A percentile compares a stretch with the other conserved stretches of the same genome.
phyloP scores from a whole-genome alignment of 2,888 invertebrate genomes.

The Lycaena phlaeas region DNA sequence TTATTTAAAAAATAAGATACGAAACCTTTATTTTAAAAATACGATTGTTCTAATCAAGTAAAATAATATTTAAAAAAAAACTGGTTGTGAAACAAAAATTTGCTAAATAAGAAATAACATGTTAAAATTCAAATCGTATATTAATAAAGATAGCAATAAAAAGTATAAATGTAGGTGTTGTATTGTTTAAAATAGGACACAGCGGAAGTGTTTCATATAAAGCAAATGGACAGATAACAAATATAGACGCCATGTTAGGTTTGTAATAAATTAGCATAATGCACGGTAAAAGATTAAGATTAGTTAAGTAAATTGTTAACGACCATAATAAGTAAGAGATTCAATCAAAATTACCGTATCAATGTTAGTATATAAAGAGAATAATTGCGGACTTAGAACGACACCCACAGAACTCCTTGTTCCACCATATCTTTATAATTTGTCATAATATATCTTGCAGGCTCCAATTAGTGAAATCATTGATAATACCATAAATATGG shows the following conservation, averaged over 20 bases:
- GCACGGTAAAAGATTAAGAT: conserved; percentile 11
- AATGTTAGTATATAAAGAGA: neutral
- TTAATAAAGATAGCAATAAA: conserved; percentile 5
- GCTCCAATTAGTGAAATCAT: no score
- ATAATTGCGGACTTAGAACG: neutral
- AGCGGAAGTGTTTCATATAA: conserved; percentile 16
- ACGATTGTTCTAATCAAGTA: no score
- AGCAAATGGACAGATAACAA: conserved; percentile 17
- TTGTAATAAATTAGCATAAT: neutral
- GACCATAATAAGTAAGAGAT: neutral
- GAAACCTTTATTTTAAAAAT: no score
- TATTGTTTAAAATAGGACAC: conserved; percentile 12
- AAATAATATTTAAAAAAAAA: no score
- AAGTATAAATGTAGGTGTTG: conserved; percentile 11
- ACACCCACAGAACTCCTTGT: neutral
- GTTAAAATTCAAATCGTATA: no score
- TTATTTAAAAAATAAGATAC: no score
- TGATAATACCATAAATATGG: no score
- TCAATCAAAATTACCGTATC: neutral
- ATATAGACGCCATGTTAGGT: conserved; percentile 16
- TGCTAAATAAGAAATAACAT: no score
- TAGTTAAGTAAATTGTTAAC: neutral
- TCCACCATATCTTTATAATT: no score
- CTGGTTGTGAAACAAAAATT: no score
- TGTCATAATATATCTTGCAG: no score